Conservation (phyloP, 2,888 invertebrate genomes). For the Trisateles emortualis region DNA sequence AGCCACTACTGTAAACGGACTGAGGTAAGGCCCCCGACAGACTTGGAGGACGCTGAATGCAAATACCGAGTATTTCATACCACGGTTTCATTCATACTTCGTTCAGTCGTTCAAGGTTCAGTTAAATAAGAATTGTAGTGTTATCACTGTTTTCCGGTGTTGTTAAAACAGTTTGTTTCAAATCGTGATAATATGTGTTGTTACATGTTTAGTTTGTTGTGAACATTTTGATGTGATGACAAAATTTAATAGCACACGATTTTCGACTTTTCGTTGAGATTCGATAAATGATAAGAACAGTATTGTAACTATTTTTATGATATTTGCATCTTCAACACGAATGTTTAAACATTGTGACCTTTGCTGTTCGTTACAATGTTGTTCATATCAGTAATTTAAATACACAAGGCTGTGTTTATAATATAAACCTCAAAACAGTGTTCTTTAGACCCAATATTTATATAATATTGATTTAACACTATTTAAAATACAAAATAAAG, state of each 20-base stretch:
- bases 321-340: neutral
- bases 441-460: neutral
- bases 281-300: neutral
- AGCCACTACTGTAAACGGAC: constrained; percentile 65
- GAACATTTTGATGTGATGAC: constrained; percentile 14
- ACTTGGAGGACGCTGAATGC: constrained; percentile 60
- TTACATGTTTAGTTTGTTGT: constrained; percentile 21
- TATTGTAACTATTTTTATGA: neutral
- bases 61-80: constrained; percentile 60
- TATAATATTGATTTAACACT: neutral
- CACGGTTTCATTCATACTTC: constrained; percentile 39
- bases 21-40: constrained; percentile 55
- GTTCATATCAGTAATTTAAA: neutral
- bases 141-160: constrained; percentile 59
- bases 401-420: neutral
- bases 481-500: too few species aligned
- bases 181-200: constrained; percentile 31
- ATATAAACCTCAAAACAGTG: neutral
- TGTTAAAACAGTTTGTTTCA: constrained; percentile 33
- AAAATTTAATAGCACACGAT: neutral
- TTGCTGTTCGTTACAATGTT: neutral
- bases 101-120: constrained; percentile 52
- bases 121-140: constrained; percentile 51
- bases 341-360: neutral
- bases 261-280: neutral